A percentile compares a stretch with the other conserved stretches of the same genome.
Evolutionary conservation across 2,888 invertebrate species (phyloP).

Genomic region (Hemicrepidius hirtus): DNA sequence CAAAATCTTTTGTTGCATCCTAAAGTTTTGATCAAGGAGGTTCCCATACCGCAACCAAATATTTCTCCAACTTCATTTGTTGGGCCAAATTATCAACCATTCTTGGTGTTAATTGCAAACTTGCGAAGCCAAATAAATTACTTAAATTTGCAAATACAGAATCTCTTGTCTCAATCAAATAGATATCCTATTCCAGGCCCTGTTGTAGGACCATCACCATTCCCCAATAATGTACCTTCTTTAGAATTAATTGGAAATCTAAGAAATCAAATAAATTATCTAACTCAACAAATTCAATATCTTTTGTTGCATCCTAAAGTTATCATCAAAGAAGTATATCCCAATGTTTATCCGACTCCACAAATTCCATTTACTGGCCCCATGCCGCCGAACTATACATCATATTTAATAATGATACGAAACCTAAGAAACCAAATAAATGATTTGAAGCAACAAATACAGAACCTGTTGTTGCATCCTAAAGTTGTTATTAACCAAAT

Average conservation of each 20-base stretch:
- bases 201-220: too few relatives aligned
- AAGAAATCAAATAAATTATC: conserved; percentile 2
- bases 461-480: neutral
- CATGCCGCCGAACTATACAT: too few relatives aligned
- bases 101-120: too few relatives aligned
- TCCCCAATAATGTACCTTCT: too few relatives aligned
- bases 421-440: neutral
- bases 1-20: conserved; percentile 1
- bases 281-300: conserved; percentile 6
- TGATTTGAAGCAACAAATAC: conserved; percentile 10
- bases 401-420: neutral
- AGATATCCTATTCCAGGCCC: too few relatives aligned
- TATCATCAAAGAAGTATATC: neutral
- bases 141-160: neutral
- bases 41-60: neutral
- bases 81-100: too few relatives aligned
- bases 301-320: neutral
- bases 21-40: neutral
- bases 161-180: neutral
- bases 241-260: too few relatives aligned
- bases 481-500: conserved; percentile 3
- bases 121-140: neutral
- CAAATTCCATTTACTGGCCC: too few relatives aligned
- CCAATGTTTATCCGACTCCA: too few relatives aligned
- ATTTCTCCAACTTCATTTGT: too few relatives aligned